A percentile compares a stretch with the other conserved stretches of the same genome.
phyloP scores from a whole-genome alignment of 2,888 invertebrate species.

The Willowsia nigromaculata region DNA sequence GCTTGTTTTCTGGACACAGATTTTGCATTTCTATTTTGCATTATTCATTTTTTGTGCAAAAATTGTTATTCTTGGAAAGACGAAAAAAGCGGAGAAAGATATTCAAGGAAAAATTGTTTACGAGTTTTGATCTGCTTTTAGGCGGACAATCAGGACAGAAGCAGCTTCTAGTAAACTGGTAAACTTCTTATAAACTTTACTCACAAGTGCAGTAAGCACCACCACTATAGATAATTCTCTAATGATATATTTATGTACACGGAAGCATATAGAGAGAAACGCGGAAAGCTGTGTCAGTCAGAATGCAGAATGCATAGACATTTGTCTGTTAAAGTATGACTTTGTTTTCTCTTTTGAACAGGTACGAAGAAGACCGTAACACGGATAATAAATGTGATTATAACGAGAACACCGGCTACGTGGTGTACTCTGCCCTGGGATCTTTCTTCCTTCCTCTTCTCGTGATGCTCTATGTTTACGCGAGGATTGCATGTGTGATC shows the following conservation, averaged over 20 bases:
- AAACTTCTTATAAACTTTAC: too few species aligned
- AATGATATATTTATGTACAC: too few species aligned
- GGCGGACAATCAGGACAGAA: too few species aligned
- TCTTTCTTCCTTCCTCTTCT: slow-evolving; percentile 97
- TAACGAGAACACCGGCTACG: slow-evolving; percentile 95
- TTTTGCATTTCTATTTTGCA: neutral
- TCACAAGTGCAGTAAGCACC: too few species aligned
- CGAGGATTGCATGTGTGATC: slow-evolving; percentile 86
- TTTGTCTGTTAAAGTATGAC: neutral
- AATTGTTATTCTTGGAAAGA: neutral
- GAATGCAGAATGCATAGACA: too few species aligned
- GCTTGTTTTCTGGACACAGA: neutral
- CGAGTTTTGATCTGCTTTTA: too few species aligned
- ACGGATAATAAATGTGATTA: slow-evolving; percentile 88
- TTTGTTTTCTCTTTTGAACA: slow-evolving; percentile 79
- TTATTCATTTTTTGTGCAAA: neutral
- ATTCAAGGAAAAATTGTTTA: too few species aligned
- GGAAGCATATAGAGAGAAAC: too few species aligned
- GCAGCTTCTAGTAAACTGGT: too few species aligned
- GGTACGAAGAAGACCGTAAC: slow-evolving; percentile 87
- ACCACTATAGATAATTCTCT: too few species aligned
- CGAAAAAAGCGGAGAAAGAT: too few species aligned
- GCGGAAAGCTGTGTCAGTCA: too few species aligned
- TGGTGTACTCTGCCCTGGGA: slow-evolving; percentile 96
- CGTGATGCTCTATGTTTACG: slow-evolving; percentile 92